phyloP scores from a whole-genome alignment of 1,140 invertebrate species.

The Uloborus diversus region DNA sequence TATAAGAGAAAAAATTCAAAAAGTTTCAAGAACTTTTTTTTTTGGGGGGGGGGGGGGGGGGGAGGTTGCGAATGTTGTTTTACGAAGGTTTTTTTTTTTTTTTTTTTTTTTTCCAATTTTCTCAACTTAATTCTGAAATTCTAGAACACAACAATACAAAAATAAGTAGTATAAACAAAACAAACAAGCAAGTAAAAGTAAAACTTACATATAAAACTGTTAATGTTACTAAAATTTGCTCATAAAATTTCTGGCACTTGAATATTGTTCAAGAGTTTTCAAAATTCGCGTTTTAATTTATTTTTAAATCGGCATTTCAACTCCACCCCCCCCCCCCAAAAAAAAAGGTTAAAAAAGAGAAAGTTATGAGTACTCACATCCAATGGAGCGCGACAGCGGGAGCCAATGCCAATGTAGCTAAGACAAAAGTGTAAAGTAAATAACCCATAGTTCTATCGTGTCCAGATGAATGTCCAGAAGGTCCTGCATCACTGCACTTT shows the following conservation, averaged over 20 bases:
- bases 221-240: neutral
- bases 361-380: slow-evolving; percentile 46
- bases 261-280: neutral
- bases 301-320: neutral
- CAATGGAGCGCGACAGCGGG: slow-evolving; percentile 21
- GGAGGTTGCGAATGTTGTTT: no score
- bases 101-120: no score
- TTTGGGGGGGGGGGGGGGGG: no score
- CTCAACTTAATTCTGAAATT: no score
- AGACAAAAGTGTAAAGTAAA: neutral
- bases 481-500: slow-evolving; percentile 32
- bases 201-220: neutral
- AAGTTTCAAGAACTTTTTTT: no score
- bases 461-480: slow-evolving; percentile 8
- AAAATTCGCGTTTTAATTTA: neutral
- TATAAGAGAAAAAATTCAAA: no score
- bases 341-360: neutral
- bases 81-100: no score
- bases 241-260: neutral
- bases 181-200: neutral
- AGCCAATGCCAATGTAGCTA: slow-evolving; percentile 10
- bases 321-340: no score
- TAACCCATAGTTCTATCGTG: slow-evolving; percentile 21
- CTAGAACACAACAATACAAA: no score
- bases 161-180: no score